A percentile compares a stretch with the other conserved stretches of the same genome.
Conservation (phyloP, 2,113 vertebrate genomes). For the Turdus rufiventris region DNA sequence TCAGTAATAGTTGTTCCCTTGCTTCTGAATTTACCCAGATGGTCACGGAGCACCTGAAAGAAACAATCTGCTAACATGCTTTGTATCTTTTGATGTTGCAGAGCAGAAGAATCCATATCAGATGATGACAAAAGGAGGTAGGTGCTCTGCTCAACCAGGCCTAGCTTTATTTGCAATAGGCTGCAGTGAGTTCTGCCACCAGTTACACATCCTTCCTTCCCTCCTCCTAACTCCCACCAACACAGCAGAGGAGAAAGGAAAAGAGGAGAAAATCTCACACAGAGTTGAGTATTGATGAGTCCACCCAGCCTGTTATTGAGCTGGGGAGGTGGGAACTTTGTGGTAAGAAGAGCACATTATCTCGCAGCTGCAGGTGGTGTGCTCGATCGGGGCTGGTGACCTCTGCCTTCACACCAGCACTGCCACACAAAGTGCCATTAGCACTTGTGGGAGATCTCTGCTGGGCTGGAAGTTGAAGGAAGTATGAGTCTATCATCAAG, state of each 20-base stretch:
- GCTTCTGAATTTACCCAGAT: neutral
- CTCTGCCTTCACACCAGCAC: neutral
- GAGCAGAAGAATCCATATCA: constrained; percentile 85
- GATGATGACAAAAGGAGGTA: constrained; percentile 96
- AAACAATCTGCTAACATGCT: neutral
- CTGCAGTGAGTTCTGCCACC: neutral
- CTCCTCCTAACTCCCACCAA: neutral
- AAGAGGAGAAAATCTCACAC: neutral
- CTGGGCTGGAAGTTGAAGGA: neutral
- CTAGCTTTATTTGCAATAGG: neutral
- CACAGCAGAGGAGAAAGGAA: neutral
- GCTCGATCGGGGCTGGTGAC: neutral
- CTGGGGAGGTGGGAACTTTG: neutral
- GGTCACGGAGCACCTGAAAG: neutral
- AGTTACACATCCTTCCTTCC: neutral
- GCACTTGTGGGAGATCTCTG: neutral
- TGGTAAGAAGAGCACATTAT: neutral
- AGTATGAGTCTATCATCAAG: neutral
- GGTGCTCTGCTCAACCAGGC: neutral
- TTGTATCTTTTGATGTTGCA: constrained; percentile 70
- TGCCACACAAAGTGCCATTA: neutral
- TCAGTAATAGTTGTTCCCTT: neutral
- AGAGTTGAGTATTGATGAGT: neutral
- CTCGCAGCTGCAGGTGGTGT: neutral
- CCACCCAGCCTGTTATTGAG: neutral